Evolutionary conservation across 2,797 vertebrate genomes (phyloP), one percentile per base, ranked within the genome.

Genomic region (Agapornis canus): DNA sequence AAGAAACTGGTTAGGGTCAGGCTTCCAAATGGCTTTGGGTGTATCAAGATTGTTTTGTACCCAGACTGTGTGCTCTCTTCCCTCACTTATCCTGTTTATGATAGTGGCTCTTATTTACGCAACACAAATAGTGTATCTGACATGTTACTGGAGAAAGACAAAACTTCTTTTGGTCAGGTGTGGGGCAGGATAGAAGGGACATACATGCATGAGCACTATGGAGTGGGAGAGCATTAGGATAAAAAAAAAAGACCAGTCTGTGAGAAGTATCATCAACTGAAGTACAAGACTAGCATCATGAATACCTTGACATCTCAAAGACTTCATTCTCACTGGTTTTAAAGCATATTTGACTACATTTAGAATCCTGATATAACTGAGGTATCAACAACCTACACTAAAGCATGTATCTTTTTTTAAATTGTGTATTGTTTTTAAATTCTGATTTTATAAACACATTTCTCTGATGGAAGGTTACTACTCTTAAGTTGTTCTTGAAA

Each of bases 121-220:
- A 61, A 52, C 0, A 4, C 5, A 65, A 66, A 66, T 18, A 43
- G 21, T 0, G 0, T 59, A 35, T 27, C 29, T 35, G 32, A 27
- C 39, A 32, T 35, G 47, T 66, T 42, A 79, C 15, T 56, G 49
- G 22, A 71, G 60, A 61, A 23, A 75, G 25, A 35, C 25, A 49
- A 23, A 10, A 73, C 31, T 90, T 83, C 25, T 8, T 51, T n/a
- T 1, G 1, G 9, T 35, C 31, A 29, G 9, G 8, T 4, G 2
- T 39, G 39, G 32, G 37, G 16, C 27, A 57, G 35, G 11, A 73
- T 73, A 73, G 52, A 71, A 65, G 16, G 7, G 35, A n/a, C 40
- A 37, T 27, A n/a, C 40, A 37, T 27, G 21, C 32, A 29, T 6
- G 13, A 94, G 13, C 17, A 29, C 9, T 60, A 68, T 11, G 13